Evolutionary conservation across 2,888 invertebrate genomes (phyloP), one percentile per base, ranked within the genome.

Genomic region (Spisula subtruncata): DNA sequence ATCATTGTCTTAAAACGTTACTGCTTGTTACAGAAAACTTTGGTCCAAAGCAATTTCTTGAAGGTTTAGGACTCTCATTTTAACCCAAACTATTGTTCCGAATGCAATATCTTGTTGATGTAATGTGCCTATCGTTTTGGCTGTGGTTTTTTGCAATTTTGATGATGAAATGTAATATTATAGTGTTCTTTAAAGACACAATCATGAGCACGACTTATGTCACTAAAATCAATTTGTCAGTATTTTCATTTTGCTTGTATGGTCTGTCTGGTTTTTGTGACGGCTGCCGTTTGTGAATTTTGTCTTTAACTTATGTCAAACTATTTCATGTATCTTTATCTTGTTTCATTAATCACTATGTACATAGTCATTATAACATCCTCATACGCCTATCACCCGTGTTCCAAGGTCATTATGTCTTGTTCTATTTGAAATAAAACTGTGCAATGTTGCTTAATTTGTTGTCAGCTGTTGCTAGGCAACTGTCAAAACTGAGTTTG

Each of bases 361-460:
- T 66, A 66, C n/a, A 66, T 66, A 66, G 10, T 66, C 60, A 66
- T 66, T 25, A n/a, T 10, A 25, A 66, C 60, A 66, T 66, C n/a
- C 60, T 66, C 75, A 75, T 75, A 32, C 35, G 5, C 41, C 18
- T 32, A 18, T 35, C 35, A 35, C 32, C 8, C 12, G 18, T 75
- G 75, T 75, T 35, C 75, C 75, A 75, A 75, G 35, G 35, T 35
- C 32, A 35, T 75, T 29, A 2, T 75, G 75, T 75, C 75, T 18
- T 75, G 18, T 75, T 75, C 75, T 75, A 35, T 18, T 75, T 35
- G 75, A 75, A 75, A 75, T 75, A 75, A 75, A 75, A 75, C 10
- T 75, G 75, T 75, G 75, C 75, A 75, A 75, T 75, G 75, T 75
- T 35, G 75, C 35, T 75, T 75, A 16, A 75, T 75, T 75, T 41